Evolutionary conservation across 2,888 invertebrate genomes (phyloP), one percentile per base, ranked within the genome.

Genomic region (Acronicta alni): DNA sequence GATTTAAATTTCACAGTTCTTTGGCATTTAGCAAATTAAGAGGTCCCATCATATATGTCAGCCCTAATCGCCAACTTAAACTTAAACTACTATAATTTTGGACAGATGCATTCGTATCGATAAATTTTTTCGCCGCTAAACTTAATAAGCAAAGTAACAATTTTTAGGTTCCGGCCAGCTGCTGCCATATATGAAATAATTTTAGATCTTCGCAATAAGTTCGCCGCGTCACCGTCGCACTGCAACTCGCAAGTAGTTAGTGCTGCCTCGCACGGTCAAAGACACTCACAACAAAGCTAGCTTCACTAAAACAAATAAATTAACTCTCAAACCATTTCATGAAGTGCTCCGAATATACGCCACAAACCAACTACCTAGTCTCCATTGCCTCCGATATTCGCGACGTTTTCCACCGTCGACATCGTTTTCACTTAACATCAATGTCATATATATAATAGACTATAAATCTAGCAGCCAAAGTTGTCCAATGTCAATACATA

Each of bases 271-370:
- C 90, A 84, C 84, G 74, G 83, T 84, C 84, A 82, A 74, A 51
- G 62, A 62, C 77, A 83, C 89, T 91, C 83, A 91, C 90, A 84
- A 83, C 72, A 88, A 82, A 85, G 90, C 90, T 84, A 84, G 92
- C 92, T 92, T 90, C 82, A 90, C 90, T 90, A 89, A 85, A 91
- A 91, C 89, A 90, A 90, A 90, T 88, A 76, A 88, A 89, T 92
- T 92, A 92, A 92, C 91, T 88, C 81, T 85, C 82, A 81, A 84
- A 73, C 72, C 87, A 85, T 85, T 62, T 60, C 83, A 84, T 80
- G 67, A 73, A 69, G 57, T 55, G 55, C 51, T 35, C 56, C 56
- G 57, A 59, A 61, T 65, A 66, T 72, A 72, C 65, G 61, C 59
- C 59, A 66, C 67, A 58, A 48, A 61, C 52, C 38, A 67, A 65